Conservation (phyloP, 2,113 vertebrate genomes). For the Cyanoderma ruficeps region DNA sequence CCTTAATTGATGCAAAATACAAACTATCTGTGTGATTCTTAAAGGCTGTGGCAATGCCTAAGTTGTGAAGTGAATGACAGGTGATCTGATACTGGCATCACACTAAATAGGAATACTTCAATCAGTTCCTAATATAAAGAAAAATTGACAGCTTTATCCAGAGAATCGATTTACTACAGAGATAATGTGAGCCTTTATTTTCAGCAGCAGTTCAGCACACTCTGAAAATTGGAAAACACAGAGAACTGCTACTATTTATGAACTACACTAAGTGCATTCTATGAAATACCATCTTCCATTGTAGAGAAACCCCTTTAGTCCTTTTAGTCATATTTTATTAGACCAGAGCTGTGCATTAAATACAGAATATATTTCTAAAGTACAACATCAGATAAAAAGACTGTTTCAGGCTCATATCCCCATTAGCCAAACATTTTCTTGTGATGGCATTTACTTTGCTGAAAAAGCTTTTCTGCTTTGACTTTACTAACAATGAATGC, state of each 20-base stretch:
- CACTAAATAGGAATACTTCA: neutral
- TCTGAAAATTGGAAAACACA: neutral
- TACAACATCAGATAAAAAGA: neutral
- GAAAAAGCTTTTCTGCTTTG: neutral
- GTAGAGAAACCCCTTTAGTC: neutral
- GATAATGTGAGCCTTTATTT: neutral
- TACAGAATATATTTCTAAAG: neutral
- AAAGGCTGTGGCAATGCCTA: neutral
- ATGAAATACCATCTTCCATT: neutral
- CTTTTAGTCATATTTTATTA: neutral
- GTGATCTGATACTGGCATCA: neutral
- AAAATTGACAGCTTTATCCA: neutral
- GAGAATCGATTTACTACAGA: neutral
- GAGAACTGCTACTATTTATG: neutral
- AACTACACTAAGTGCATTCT: neutral
- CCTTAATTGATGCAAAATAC: neutral
- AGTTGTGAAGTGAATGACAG: neutral
- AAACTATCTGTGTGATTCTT: neutral
- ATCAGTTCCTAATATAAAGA: neutral
- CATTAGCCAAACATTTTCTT: neutral
- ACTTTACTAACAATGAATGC: neutral
- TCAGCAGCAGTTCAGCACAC: neutral
- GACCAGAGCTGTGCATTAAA: neutral
- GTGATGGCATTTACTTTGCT: neutral
- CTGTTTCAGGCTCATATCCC: neutral